Percentiles rank a stretch among this genome's conserved stretches.
These are phyloP conservation scores for Octodon degus DNA, from an alignment of 2,113 vertebrate species.

Conservation along the genomic window DNA sequence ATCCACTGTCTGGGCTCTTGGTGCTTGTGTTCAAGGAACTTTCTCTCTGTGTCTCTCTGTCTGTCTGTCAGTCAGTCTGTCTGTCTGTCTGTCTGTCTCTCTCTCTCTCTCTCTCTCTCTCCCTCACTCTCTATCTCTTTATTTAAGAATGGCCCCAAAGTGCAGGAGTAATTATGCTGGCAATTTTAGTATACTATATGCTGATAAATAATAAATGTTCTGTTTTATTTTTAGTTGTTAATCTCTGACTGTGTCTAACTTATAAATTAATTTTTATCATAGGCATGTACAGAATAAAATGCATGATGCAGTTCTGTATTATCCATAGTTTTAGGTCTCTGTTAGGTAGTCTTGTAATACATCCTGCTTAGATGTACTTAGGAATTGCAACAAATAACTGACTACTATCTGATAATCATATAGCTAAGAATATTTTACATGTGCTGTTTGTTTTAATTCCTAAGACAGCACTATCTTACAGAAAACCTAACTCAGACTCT, in stretches of 20 bases:
- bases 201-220: background rate
- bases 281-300: background rate
- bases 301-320: background rate
- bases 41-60: no score
- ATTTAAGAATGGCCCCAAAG: background rate
- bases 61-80: no score
- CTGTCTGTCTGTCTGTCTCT: background rate
- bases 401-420: background rate
- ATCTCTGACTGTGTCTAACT: background rate
- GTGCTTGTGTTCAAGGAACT: background rate
- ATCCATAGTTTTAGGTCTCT: background rate
- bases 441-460: background rate
- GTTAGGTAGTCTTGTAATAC: no score
- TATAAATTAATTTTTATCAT: background rate
- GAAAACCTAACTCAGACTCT: background rate
- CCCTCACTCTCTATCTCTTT: background rate
- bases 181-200: background rate
- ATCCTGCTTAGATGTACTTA: background rate
- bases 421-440: background rate
- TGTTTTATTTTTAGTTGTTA: background rate
- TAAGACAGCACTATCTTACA: background rate
- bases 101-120: background rate
- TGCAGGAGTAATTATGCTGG: background rate
- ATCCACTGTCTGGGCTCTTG: background rate
- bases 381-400: background rate